Base-by-base conservation (phyloP, 2,888 invertebrate species). In the Thumatha senex region DNA sequence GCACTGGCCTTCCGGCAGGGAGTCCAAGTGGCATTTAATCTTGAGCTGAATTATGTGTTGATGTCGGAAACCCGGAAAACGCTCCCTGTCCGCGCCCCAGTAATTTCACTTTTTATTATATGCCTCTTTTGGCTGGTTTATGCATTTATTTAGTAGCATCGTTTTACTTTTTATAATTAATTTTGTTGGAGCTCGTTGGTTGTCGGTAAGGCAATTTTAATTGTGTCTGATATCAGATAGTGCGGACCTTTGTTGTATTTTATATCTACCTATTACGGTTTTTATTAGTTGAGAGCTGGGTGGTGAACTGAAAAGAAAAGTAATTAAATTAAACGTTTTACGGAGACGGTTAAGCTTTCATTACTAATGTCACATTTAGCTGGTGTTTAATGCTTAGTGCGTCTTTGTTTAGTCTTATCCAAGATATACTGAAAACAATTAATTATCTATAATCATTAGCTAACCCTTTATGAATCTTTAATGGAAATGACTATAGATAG, bases 21-120 rank as follows among this genome's bases (percentile, higher is more conserved):
- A 78, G 82, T 82, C 82, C 82, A 82, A 84, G 82, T 80, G 85
- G 86, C 86, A 88, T 89, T 89, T 88, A 89, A 89, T 90, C 88
- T 87, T 82, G 70, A 70, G 72, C 71, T 88, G 85, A 89, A 84
- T 89, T 89, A 89, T 90, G 89, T 88, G 88, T 83, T 83, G 84
- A 84, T 81, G 84, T 78, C 82, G 79, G 84, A 77, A 74, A 74
- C 78, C 83, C 86, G 85, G 86, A 83, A 86, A 89, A 85, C 76
- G 78, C 67, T 74, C 74, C 74, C 79, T 76, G 77, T 82, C 78
- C 78, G 77, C 80, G 75, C 82, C 80, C 77, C 72, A 79, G 75
- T 82, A 79, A 86, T 86, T 84, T 76, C 70, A 77, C 72, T 84
- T 86, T 84, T 85, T 84, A 84, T 82, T 77, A 72, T 75, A 68